Conservation (phyloP, 2,888 invertebrate species). For the Agriopis aurantiaria region DNA sequence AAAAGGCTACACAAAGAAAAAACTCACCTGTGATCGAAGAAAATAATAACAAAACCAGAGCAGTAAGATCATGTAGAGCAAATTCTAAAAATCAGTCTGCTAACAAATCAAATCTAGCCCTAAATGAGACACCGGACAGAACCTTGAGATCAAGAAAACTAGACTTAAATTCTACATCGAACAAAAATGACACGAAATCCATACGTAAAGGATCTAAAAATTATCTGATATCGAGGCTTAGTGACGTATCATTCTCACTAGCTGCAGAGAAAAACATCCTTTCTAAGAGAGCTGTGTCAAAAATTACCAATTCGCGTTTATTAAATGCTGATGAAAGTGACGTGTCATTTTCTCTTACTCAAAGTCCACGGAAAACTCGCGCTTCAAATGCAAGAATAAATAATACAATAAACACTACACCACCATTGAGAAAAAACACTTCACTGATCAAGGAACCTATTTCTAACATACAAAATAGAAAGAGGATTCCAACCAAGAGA, state of each 20-base stretch:
- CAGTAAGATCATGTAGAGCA: constrained; percentile 48
- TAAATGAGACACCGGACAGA: constrained; percentile 29
- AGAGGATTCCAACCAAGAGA: constrained; percentile 23
- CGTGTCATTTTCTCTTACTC: constrained; percentile 48
- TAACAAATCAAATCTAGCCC: constrained; percentile 35
- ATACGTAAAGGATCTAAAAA: constrained; percentile 14
- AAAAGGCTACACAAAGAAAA: constrained; percentile 18
- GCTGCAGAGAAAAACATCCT: constrained; percentile 4
- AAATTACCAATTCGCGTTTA: constrained; percentile 2
- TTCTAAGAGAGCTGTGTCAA: constrained; percentile 18
- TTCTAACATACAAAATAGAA: constrained; percentile 19
- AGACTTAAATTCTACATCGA: constrained; percentile 4
- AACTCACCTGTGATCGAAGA: constrained; percentile 19
- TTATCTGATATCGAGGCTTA: constrained; percentile 11
- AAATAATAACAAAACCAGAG: constrained; percentile 36
- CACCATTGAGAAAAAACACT: constrained; percentile 8
- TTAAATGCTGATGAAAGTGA: constrained; percentile 39
- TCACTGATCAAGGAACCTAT: background rate
- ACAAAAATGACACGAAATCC: constrained; percentile 7
- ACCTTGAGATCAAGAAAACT: constrained; percentile 32
- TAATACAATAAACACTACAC: constrained; percentile 2
- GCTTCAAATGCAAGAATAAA: constrained; percentile 2
- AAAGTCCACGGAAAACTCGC: constrained; percentile 17
- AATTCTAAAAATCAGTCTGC: constrained; percentile 33
- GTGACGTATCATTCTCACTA: constrained; percentile 31